A percentile compares a stretch with the other conserved stretches of the same genome.
phyloP scores from a whole-genome alignment of 2,888 invertebrate genomes.

The Microctonus hyperodae region DNA sequence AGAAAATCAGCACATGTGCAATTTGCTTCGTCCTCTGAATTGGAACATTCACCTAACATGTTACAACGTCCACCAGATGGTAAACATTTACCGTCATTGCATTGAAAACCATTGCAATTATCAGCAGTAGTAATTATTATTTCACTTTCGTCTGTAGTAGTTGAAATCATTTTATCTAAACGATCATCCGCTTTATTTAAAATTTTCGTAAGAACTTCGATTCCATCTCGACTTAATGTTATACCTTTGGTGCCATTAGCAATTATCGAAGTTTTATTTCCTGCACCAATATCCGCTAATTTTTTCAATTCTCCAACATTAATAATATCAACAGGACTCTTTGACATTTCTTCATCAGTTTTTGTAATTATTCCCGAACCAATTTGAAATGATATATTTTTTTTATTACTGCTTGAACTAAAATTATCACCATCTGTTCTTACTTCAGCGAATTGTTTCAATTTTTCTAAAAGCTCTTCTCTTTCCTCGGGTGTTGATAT shows the following conservation, averaged over 20 bases:
- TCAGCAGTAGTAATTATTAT: constrained; percentile 59
- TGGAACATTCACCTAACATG: constrained; percentile 73
- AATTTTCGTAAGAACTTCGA: constrained; percentile 72
- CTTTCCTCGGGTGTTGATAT: constrained; percentile 48
- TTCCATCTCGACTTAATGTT: constrained; percentile 71
- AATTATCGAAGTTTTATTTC: constrained; percentile 40
- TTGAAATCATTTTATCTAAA: constrained; percentile 43
- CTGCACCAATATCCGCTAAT: constrained; percentile 52
- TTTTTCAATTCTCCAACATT: constrained; percentile 55
- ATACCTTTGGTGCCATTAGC: constrained; percentile 61
- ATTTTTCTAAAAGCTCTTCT: constrained; percentile 46
- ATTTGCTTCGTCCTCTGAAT: constrained; percentile 75
- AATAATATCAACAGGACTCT: constrained; percentile 8
- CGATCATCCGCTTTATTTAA: constrained; percentile 66
- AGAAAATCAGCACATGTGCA: constrained; percentile 81
- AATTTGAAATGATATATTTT: constrained; percentile 1
- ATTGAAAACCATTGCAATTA: constrained; percentile 66
- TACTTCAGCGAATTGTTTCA: constrained; percentile 51
- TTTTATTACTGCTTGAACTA: background rate
- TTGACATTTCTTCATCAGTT: background rate
- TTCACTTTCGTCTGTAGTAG: constrained; percentile 43
- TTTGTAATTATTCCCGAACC: background rate
- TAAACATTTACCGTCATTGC: constrained; percentile 72
- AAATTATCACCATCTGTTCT: constrained; percentile 43
- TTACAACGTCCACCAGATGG: constrained; percentile 74